These are phyloP conservation scores for Heteractis magnifica DNA, from an alignment of 92 coral and sea anemone genomes.

Conservation along the genomic window DNA sequence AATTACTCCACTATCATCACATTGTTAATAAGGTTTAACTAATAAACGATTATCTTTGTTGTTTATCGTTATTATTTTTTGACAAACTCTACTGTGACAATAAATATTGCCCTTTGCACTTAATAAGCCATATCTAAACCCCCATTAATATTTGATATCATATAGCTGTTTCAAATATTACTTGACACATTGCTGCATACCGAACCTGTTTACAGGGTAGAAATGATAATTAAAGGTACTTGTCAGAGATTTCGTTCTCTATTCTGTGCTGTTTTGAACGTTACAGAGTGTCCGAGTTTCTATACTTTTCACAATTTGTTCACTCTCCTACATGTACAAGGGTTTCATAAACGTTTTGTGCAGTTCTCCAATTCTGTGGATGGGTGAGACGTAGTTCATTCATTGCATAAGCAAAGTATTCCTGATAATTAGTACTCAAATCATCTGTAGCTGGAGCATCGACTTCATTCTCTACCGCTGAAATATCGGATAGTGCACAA, in stretches of 20 bases:
- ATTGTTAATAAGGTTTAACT: neutral
- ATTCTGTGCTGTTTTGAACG: neutral
- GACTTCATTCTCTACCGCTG: constrained; percentile 28
- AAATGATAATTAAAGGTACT: neutral
- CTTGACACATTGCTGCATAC: neutral
- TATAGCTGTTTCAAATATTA: too few species aligned
- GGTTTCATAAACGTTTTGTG: constrained; percentile 7
- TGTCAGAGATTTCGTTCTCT: neutral
- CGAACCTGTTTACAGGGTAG: neutral
- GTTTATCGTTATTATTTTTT: neutral
- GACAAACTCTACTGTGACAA: too few species aligned
- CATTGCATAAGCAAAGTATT: constrained; percentile 42
- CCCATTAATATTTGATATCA: too few species aligned
- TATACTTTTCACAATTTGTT: neutral
- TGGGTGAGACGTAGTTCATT: constrained; percentile 33
- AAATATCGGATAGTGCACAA: constrained; percentile 27
- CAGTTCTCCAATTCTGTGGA: constrained; percentile 45
- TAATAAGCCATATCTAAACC: too few species aligned
- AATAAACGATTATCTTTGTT: neutral
- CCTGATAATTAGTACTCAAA: constrained; percentile 38
- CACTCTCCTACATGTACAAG: neutral
- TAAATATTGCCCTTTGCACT: too few species aligned
- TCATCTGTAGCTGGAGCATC: constrained; percentile 31
- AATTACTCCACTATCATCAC: neutral
- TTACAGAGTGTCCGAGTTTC: neutral